phyloP scores from a whole-genome alignment of 2,797 vertebrate genomes.

The Setipinna tenuifilis region DNA sequence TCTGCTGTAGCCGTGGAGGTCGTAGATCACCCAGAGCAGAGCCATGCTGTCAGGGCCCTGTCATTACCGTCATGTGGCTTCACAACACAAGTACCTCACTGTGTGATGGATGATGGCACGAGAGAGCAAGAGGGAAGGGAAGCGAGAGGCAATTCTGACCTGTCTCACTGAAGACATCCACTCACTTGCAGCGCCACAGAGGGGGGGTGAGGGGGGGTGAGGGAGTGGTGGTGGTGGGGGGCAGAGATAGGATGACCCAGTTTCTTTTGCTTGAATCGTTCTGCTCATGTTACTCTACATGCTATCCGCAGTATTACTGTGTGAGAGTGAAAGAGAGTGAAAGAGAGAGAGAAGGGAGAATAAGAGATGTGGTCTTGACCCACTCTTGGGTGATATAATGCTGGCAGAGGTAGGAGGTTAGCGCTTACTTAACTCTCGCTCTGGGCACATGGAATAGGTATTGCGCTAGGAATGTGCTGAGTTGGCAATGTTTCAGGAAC shows the following conservation, averaged over 20 bases:
- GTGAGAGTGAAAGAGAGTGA: no score
- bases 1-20: not conserved
- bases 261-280: not conserved
- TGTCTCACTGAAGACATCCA: no score
- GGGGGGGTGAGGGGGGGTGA: not conserved
- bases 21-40: no score
- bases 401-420: not conserved
- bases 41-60: no score
- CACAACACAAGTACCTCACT: no score
- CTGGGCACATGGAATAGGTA: not conserved
- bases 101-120: no score
- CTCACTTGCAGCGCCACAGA: not conserved
- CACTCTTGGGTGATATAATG: not conserved
- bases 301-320: not conserved
- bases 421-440: constrained; percentile 5
- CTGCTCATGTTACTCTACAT: not conserved
- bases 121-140: no score
- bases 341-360: no score
- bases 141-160: no score
- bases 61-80: no score
- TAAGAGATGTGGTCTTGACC: not conserved
- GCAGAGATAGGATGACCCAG: not conserved
- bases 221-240: not conserved
- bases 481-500: constrained; percentile 6
- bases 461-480: constrained; percentile 33